Conservation (phyloP, 2,888 invertebrate genomes). For the Tinea pellionella region DNA sequence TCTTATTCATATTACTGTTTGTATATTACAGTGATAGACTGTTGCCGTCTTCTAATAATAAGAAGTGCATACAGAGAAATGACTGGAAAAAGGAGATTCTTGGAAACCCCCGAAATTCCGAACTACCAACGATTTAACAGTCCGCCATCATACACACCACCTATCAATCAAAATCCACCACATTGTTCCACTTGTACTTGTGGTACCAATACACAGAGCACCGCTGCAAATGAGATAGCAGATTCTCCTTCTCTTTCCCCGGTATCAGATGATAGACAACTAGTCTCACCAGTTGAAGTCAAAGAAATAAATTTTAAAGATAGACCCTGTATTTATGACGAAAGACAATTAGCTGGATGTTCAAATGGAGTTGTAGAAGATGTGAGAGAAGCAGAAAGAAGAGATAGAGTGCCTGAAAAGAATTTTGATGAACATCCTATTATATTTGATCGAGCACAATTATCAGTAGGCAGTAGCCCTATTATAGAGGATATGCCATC, state of each 20-base stretch:
- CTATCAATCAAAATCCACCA: not conserved
- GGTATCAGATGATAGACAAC: not conserved
- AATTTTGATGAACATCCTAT: not conserved
- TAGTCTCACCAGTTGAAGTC: not conserved
- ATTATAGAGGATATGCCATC: not conserved
- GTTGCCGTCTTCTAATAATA: conserved; percentile 19
- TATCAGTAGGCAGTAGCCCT: not conserved
- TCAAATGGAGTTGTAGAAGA: not conserved
- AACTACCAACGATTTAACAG: not conserved
- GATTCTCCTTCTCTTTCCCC: not conserved
- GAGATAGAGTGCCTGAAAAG: conserved; percentile 15
- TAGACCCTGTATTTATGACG: conserved; percentile 19
- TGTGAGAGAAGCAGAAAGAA: conserved; percentile 14
- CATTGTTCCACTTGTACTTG: conserved; percentile 12
- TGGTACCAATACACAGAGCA: not conserved
- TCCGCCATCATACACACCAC: not conserved
- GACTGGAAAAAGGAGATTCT: conserved; percentile 18
- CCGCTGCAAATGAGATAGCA: not conserved
- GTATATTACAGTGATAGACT: conserved; percentile 18
- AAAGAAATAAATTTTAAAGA: conserved; percentile 20
- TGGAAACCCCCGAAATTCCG: not conserved
- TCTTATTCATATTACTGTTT: not conserved
- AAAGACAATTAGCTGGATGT: conserved; percentile 17
- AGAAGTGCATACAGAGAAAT: conserved; percentile 19
- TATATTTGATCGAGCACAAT: not conserved